A percentile compares a stretch with the other conserved stretches of the same genome.
phyloP scores from a whole-genome alignment of 2,797 vertebrate genomes.

The Gymnopithys bicolor region DNA sequence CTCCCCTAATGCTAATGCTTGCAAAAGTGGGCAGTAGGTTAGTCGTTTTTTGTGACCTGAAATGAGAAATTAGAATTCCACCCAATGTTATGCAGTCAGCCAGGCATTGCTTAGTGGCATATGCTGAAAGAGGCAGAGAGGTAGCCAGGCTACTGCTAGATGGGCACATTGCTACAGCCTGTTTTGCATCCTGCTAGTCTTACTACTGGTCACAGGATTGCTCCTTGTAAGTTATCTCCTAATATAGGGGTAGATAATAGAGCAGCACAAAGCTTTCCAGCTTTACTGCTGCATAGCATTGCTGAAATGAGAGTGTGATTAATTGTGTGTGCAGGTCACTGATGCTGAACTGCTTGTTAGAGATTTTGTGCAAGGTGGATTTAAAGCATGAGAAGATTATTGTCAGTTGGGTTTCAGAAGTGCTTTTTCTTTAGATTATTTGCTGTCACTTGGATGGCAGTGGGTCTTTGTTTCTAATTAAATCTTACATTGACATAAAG shows the following conservation, averaged over 20 bases:
- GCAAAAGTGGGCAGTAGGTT: not conserved
- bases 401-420: not conserved
- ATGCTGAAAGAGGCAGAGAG: not conserved
- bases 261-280: not conserved
- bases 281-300: accelerated
- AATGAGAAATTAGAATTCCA: not conserved
- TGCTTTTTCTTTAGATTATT: not conserved
- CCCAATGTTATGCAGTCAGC: accelerated
- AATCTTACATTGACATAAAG: constrained; percentile 5
- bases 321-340: accelerated
- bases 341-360: accelerated
- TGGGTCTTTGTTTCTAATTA: constrained; percentile 10
- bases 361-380: not conserved
- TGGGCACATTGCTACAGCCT: not conserved
- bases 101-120: accelerated
- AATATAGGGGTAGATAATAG: not conserved
- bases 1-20: not conserved
- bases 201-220: not conserved
- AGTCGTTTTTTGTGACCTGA: not conserved
- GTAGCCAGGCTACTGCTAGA: not conserved
- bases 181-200: not conserved
- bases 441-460: not conserved
- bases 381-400: not conserved
- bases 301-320: accelerated
- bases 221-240: not conserved